A percentile compares a stretch with the other conserved stretches of the same genome.
Evolutionary conservation across 1,140 invertebrate genomes (phyloP).

Genomic region (Drosophila pseudoananassae): DNA sequence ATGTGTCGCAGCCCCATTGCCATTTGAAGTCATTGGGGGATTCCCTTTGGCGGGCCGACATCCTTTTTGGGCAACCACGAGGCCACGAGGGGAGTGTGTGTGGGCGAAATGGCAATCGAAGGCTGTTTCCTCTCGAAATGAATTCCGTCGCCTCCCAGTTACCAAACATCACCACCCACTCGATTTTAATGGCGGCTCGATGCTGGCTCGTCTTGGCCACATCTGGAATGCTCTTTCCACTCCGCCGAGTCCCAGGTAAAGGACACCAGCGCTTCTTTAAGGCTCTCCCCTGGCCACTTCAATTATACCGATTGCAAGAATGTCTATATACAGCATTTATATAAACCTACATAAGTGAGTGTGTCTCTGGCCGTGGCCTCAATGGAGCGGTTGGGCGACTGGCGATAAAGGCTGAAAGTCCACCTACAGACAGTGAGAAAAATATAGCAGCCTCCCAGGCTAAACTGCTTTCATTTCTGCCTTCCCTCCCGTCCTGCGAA

Average conservation of each 20-base stretch:
- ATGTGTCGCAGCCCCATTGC: constrained; percentile 2
- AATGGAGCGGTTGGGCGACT: not conserved
- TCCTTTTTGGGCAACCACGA: no score
- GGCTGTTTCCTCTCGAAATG: constrained; percentile 41
- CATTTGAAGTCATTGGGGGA: constrained; percentile 11
- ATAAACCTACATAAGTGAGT: constrained; percentile 1
- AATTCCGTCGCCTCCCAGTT: constrained; percentile 34
- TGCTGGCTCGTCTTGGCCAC: constrained; percentile 33
- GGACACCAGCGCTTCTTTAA: not conserved
- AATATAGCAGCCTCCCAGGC: not conserved
- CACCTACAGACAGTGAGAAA: not conserved
- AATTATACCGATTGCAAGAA: constrained; percentile 69
- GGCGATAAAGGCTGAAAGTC: not conserved
- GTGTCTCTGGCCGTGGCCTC: not conserved
- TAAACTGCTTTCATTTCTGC: not conserved
- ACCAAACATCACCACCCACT: constrained; percentile 8
- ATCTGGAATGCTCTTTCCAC: not conserved
- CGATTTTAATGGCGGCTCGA: constrained; percentile 51
- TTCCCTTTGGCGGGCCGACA: not conserved
- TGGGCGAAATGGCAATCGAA: constrained; percentile 32
- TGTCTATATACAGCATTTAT: constrained; percentile 11
- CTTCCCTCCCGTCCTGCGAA: no score
- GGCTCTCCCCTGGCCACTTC: constrained; percentile 40
- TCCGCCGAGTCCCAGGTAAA: not conserved
- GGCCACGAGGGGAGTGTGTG: not conserved